Conservation (phyloP, 2,113 vertebrate species). For the Halcyon malimbica region DNA sequence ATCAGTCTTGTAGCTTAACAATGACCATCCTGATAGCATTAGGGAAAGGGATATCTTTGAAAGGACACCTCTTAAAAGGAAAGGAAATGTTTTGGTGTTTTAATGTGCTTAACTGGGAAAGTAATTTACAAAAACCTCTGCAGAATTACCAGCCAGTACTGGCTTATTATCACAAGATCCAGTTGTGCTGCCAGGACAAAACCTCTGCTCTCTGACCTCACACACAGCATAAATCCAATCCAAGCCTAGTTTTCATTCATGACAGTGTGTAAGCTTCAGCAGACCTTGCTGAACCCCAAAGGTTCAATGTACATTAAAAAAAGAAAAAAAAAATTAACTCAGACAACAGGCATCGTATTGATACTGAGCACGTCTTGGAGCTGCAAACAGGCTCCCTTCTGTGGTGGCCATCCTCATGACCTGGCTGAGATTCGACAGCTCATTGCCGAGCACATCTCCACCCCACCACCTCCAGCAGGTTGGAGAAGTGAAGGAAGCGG, state of each 20-base stretch:
- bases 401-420: not conserved
- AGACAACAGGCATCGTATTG: not conserved
- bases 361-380: not conserved
- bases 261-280: not conserved
- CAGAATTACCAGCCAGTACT: not conserved
- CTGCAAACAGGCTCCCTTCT: not conserved
- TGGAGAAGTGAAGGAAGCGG: not conserved
- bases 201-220: not conserved
- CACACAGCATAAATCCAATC: not conserved
- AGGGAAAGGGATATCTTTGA: not conserved
- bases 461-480: not conserved
- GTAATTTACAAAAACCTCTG: not conserved
- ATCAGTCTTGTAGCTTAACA: not conserved
- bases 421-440: not conserved
- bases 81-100: not conserved
- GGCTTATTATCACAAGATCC: not conserved
- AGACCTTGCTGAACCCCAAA: not conserved
- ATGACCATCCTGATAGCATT: not conserved
- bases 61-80: not conserved
- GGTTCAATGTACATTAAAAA: not conserved
- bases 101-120: not conserved
- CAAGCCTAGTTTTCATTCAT: not conserved
- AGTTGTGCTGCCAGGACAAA: not conserved
- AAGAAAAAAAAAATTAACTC: not conserved
- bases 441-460: not conserved